Evolutionary conservation across 2,888 invertebrate genomes (phyloP).

Genomic region (Amphipoea oculea): DNA sequence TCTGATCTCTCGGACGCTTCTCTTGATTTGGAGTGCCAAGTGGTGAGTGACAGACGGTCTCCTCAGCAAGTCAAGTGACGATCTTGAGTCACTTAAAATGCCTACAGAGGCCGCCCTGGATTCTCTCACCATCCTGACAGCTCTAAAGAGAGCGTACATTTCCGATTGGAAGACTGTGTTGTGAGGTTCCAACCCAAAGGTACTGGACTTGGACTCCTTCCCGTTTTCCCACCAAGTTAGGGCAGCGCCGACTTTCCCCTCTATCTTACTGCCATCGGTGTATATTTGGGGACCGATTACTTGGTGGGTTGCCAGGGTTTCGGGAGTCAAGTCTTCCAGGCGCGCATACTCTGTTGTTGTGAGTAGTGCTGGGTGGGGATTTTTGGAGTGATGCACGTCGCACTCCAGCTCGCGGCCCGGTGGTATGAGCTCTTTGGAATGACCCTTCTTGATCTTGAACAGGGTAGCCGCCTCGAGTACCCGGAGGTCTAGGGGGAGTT

Average conservation of each 20-base stretch:
- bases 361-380: neutral
- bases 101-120: no score
- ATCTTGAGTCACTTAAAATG: no score
- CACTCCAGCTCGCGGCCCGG: neutral
- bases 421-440: neutral
- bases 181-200: no score
- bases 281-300: neutral
- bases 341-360: constrained; percentile 2
- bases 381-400: neutral
- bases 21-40: neutral
- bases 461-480: neutral
- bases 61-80: no score
- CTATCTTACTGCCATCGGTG: neutral
- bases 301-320: neutral
- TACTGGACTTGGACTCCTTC: neutral
- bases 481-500: constrained; percentile 3
- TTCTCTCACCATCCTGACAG: no score
- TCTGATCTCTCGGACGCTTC: neutral
- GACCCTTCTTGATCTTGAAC: neutral
- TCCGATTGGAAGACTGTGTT: no score
- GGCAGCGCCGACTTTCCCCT: neutral
- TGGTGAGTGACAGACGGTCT: no score
- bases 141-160: no score
- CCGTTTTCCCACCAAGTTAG: constrained; percentile 7
- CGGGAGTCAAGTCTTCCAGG: neutral